Conservation (phyloP, 2,113 vertebrate species). For the Tauraco erythrolophus region DNA sequence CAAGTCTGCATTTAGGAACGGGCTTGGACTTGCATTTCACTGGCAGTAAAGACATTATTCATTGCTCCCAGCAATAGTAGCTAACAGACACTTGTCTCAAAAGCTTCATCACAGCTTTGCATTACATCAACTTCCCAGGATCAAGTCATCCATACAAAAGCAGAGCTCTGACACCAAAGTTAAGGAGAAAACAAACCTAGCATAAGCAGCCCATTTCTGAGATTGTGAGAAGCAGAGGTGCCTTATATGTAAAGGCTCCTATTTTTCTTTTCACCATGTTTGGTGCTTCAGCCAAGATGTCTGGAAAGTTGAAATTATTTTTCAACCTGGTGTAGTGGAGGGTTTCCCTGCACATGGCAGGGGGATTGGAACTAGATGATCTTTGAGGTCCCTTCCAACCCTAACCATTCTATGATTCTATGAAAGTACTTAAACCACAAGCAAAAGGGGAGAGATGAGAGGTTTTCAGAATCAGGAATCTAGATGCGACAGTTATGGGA, state of each 20-base stretch:
- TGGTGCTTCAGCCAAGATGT: neutral
- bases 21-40: neutral
- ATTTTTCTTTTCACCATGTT: neutral
- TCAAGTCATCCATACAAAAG: neutral
- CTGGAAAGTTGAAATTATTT: too few species aligned
- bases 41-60: neutral
- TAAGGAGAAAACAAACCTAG: neutral
- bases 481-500: neutral
- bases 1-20: neutral
- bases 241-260: neutral
- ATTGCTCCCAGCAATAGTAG: neutral
- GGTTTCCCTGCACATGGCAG: too few species aligned
- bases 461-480: neutral
- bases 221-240: neutral
- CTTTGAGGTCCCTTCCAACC: too few species aligned
- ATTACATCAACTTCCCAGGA: neutral
- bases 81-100: neutral
- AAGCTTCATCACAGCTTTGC: neutral
- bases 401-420: too few species aligned
- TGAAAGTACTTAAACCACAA: neutral
- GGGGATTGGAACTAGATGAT: too few species aligned
- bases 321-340: too few species aligned
- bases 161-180: neutral
- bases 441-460: neutral
- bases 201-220: neutral